These are phyloP conservation scores for Anastrepha obliqua DNA, from an alignment of 1,140 invertebrate genomes.

Conservation along the genomic window DNA sequence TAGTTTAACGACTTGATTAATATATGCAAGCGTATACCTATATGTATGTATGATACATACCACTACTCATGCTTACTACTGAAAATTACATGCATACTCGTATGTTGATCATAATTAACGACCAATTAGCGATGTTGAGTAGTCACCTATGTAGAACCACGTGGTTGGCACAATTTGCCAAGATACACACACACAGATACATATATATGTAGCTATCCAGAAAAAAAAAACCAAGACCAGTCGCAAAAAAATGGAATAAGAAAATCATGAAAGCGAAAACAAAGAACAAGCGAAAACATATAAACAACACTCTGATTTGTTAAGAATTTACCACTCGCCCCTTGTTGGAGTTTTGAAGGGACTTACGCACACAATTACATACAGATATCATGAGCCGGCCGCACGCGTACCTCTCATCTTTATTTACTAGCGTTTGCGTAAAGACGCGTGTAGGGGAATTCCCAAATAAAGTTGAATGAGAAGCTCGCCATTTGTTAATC, in stretches of 20 bases:
- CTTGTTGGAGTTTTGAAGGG: background rate
- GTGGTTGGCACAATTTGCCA: background rate
- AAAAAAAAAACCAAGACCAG: no score
- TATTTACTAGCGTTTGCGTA: background rate
- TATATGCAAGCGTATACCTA: no score
- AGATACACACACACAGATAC: no score
- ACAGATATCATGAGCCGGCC: background rate
- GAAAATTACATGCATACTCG: no score
- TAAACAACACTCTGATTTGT: background rate
- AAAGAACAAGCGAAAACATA: background rate
- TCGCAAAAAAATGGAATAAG: no score
- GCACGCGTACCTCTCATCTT: background rate
- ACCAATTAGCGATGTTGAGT: background rate
- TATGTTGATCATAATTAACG: no score
- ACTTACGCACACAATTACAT: background rate
- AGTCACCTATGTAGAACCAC: background rate
- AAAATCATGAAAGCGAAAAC: background rate
- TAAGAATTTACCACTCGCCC: background rate
- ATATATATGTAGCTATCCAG: no score
- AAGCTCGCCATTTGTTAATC: background rate
- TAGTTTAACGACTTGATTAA: no score
- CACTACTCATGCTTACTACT: no score
- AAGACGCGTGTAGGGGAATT: conserved; percentile 6
- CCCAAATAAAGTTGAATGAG: conserved; percentile 10
- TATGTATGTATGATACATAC: no score